Evolutionary conservation across 1,140 invertebrate species (phyloP).

Genomic region (Cyrtorhinus lividipennis): DNA sequence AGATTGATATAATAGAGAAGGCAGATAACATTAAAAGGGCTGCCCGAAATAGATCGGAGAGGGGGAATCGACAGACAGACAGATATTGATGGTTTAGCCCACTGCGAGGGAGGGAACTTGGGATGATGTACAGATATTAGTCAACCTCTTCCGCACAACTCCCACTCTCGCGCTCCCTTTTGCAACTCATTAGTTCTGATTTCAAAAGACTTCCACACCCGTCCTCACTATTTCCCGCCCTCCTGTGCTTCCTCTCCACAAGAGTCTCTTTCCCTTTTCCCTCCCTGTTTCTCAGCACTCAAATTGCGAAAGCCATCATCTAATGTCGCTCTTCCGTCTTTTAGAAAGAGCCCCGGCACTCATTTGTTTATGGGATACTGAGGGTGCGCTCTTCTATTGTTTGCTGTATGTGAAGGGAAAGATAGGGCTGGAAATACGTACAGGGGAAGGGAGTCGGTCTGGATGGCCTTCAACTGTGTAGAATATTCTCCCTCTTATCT

Average conservation of each 20-base stretch:
- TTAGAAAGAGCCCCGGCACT: background rate
- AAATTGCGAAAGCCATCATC: slow-evolving; percentile 1
- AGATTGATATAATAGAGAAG: background rate
- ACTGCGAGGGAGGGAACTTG: background rate
- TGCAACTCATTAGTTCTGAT: slow-evolving; percentile 8
- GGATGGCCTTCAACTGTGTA: background rate
- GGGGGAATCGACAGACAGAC: background rate
- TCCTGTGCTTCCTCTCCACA: background rate
- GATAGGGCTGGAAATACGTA: background rate
- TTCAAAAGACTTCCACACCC: background rate
- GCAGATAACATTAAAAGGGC: background rate
- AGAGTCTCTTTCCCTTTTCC: background rate
- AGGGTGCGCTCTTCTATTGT: background rate
- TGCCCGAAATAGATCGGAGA: background rate
- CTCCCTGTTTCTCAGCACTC: too few relatives aligned
- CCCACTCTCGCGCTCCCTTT: too few relatives aligned
- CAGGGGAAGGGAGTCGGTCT: background rate
- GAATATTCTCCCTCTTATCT: background rate
- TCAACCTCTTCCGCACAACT: background rate
- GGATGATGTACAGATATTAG: background rate
- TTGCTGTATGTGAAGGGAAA: background rate
- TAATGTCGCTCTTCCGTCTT: slow-evolving; percentile 2
- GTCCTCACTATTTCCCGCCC: background rate
- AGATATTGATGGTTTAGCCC: background rate
- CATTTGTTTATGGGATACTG: background rate